Evolutionary conservation across 2,888 invertebrate species (phyloP).

Genomic region (Liposcelis brunnea): DNA sequence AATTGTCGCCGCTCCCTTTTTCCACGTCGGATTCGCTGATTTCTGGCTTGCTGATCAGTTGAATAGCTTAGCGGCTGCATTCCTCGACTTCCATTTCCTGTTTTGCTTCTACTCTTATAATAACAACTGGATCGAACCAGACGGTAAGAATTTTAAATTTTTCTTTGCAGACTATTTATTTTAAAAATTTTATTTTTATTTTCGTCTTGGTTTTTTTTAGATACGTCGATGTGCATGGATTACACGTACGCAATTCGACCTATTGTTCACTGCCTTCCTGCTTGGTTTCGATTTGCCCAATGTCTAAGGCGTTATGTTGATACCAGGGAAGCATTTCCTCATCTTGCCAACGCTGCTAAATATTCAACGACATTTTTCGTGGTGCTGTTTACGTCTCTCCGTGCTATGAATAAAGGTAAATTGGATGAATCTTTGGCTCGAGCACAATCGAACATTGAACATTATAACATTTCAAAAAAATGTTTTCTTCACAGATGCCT

Average conservation of each 20-base stretch:
- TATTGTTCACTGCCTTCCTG: constrained; percentile 59
- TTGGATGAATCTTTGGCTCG: too few relatives aligned
- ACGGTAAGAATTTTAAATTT: too few relatives aligned
- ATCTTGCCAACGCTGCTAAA: constrained; percentile 69
- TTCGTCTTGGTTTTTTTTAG: too few relatives aligned
- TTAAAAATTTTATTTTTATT: constrained; percentile 5
- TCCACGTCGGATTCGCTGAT: constrained; percentile 64
- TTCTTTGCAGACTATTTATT: too few relatives aligned
- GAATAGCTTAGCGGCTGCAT: constrained; percentile 56
- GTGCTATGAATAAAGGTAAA: constrained; percentile 24
- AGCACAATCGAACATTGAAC: constrained; percentile 13
- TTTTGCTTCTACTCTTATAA: constrained; percentile 55
- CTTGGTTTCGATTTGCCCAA: constrained; percentile 73
- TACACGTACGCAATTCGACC: constrained; percentile 35
- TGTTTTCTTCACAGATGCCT: constrained; percentile 26
- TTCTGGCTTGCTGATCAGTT: constrained; percentile 77
- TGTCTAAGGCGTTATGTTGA: constrained; percentile 69
- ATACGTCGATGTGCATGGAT: constrained; percentile 31
- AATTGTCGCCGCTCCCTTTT: constrained; percentile 54
- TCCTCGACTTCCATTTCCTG: constrained; percentile 64
- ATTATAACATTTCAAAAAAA: constrained; percentile 3
- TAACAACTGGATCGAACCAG: constrained; percentile 35
- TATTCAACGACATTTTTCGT: constrained; percentile 60
- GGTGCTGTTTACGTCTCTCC: constrained; percentile 37
- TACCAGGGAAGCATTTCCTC: constrained; percentile 58